phyloP scores from a whole-genome alignment of 2,113 vertebrate species.

The Podarcis cretensis region DNA sequence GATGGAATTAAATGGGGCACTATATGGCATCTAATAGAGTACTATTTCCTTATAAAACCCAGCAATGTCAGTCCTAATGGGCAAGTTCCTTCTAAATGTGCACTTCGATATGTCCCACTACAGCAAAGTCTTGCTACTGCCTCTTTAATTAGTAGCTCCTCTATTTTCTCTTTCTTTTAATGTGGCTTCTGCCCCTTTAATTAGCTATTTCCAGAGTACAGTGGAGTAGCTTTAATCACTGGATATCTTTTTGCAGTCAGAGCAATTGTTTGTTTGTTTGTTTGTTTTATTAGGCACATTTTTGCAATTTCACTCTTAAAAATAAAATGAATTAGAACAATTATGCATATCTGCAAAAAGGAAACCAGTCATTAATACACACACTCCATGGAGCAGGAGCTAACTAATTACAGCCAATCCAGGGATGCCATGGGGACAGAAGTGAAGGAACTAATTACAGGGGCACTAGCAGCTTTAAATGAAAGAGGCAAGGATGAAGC shows the following conservation, averaged over 20 bases:
- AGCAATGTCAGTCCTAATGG: neutral
- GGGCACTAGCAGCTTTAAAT: neutral
- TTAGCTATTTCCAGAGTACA: neutral
- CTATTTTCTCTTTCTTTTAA: neutral
- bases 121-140: neutral
- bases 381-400: neutral
- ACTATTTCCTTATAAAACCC: neutral
- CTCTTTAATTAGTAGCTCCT: neutral
- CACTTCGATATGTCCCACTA: neutral
- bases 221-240: too few relatives aligned
- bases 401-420: neutral
- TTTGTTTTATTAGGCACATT: neutral
- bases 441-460: neutral
- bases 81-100: neutral
- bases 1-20: neutral
- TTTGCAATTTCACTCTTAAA: neutral
- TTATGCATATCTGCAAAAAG: neutral
- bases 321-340: neutral
- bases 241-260: neutral
- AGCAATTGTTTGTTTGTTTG: neutral
- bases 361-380: neutral
- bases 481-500: neutral
- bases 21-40: neutral
- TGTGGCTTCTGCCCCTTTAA: too few relatives aligned
- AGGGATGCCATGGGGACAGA: neutral